Evolutionary conservation across 2,113 vertebrate species (phyloP).

Genomic region (Balaeniceps rex): DNA sequence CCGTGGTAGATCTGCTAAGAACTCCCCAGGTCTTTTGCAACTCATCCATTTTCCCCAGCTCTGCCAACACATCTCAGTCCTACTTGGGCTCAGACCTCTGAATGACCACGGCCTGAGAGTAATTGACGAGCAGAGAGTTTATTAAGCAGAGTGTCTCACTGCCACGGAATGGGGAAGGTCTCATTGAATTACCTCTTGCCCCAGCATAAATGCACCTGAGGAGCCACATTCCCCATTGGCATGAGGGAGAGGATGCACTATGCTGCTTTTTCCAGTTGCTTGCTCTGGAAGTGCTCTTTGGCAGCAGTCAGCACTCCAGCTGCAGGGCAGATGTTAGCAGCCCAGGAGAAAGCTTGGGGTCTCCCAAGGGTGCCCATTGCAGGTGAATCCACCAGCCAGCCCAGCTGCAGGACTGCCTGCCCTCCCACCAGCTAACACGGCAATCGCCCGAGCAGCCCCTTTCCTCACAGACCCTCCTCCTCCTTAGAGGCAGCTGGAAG

Average conservation of each 20-base stretch:
- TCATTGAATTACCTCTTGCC: background rate
- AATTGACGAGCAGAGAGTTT: background rate
- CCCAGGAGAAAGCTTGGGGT: background rate
- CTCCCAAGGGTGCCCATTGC: background rate
- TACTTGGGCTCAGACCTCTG: background rate
- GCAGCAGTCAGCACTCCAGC: background rate
- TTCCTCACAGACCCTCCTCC: background rate
- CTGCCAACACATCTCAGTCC: background rate
- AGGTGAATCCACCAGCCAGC: background rate
- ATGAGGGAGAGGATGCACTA: background rate
- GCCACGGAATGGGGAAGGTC: background rate
- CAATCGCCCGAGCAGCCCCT: background rate
- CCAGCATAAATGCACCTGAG: background rate
- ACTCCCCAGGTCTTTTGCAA: background rate
- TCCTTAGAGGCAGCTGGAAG: background rate
- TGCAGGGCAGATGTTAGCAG: background rate
- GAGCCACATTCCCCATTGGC: rapidly evolving
- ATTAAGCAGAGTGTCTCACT: background rate
- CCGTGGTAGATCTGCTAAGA: background rate
- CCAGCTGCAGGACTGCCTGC: background rate
- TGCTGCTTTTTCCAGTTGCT: background rate
- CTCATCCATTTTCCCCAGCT: background rate
- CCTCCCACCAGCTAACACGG: background rate
- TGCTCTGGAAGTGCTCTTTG: background rate
- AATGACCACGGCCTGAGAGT: background rate